Base-by-base conservation (phyloP, 2,888 invertebrate genomes). In the Mimumesa dahlbomi region DNA sequence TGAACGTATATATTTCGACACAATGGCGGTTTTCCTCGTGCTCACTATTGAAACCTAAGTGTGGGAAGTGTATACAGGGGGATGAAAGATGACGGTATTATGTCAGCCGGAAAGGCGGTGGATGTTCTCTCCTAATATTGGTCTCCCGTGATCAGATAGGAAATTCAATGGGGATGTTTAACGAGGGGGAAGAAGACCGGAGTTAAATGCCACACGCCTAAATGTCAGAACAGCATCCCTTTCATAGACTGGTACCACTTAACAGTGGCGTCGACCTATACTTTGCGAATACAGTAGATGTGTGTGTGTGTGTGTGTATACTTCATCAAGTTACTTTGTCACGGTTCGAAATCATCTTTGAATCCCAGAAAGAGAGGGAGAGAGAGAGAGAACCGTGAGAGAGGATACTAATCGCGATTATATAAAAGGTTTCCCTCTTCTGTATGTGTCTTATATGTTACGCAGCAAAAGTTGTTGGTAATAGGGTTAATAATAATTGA, bases 171-270 rank as follows among this genome's bases (percentile, higher is more conserved):
- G 79, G 82, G 82, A 76, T 71, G 82, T 77, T 82, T 75, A 82
- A 81, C 80, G 73, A 75, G 79, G 81, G 77, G 76, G 71, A 53
- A 59, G 50, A 59, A n/a, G n/a, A n/a, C 74, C 67, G 54, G 62
- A 77, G 82, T 81, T 79, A 87, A 88, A 88, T 87, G 87, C 84
- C 87, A 87, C 76, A 78, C 75, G 79, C 63, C 77, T 72, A 81
- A 85, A 85, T 85, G 85, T 85, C 85, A 85, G 75, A 72, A 53
- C 86, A 87, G 87, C 87, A 87, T 86, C 86, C 86, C 81, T 81
- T 73, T 82, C 79, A 84, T 83, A 81, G 81, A 79, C 75, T 68
- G 81, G 75, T 84, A 80, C 78, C 73, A 61, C 63, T 67, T 71
- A 64, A n/a, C n/a, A n/a, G n/a, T n/a, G n/a, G n/a, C n/a, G n/a